Evolutionary conservation across 2,888 invertebrate species (phyloP).

Genomic region (Pilophorus perplexus): DNA sequence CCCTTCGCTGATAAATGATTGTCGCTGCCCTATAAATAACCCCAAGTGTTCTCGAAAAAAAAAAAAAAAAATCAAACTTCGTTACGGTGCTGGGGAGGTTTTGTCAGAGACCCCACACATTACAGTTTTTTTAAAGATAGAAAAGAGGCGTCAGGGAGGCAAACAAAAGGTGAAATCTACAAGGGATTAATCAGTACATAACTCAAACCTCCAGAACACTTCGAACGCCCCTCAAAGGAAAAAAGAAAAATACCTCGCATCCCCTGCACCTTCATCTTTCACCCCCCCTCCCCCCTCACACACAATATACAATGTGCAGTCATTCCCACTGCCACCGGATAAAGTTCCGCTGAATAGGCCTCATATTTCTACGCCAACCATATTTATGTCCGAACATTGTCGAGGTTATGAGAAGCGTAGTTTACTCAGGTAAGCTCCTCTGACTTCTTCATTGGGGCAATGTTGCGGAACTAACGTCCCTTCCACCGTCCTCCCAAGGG

Average conservation of each 20-base stretch:
- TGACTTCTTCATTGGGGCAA: conserved; percentile 31
- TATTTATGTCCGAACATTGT: conserved; percentile 34
- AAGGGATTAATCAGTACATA: conserved; percentile 42
- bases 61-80: too few relatives aligned
- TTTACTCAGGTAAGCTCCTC: conserved; percentile 22
- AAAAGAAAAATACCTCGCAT: conserved; percentile 13
- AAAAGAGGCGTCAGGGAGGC: not conserved
- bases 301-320: conserved; percentile 18
- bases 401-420: conserved; percentile 29
- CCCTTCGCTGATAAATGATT: conserved; percentile 36
- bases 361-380: conserved; percentile 30
- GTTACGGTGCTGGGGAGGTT: too few relatives aligned
- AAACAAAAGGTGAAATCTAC: conserved; percentile 37
- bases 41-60: too few relatives aligned
- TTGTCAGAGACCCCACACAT: too few relatives aligned
- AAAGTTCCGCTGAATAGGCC: conserved; percentile 27
- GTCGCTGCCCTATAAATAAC: conserved; percentile 41
- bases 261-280: conserved; percentile 17
- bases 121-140: too few relatives aligned
- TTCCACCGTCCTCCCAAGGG: not conserved
- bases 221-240: conserved; percentile 4
- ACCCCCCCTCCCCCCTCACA: conserved; percentile 5
- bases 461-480: conserved; percentile 12
- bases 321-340: conserved; percentile 28
- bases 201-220: conserved; percentile 38